These are phyloP conservation scores for Melieria omissa DNA, from an alignment of 2,888 invertebrate genomes.

Conservation along the genomic window DNA sequence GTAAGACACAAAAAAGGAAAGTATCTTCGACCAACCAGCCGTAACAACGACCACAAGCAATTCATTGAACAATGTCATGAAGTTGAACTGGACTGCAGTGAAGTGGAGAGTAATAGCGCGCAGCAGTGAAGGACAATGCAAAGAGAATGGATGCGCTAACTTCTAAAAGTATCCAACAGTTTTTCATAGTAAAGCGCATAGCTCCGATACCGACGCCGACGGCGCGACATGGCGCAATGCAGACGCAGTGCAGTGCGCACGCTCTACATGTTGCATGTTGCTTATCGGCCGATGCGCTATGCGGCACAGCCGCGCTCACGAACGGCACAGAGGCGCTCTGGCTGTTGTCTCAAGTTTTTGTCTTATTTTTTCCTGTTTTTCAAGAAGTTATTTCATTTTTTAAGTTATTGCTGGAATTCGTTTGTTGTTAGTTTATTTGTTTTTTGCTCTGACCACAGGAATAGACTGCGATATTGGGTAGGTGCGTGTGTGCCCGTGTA, in stretches of 20 bases:
- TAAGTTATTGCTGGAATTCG: constrained; percentile 18
- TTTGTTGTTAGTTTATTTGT: constrained; percentile 19
- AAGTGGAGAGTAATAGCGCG: not conserved
- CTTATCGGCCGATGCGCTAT: too few species aligned
- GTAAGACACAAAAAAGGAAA: constrained; percentile 5
- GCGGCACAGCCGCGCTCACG: too few species aligned
- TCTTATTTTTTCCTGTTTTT: constrained; percentile 19
- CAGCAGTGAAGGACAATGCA: not conserved
- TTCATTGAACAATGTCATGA: constrained; percentile 21
- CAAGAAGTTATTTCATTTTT: constrained; percentile 12
- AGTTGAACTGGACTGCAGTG: too few species aligned
- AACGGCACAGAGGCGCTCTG: too few species aligned
- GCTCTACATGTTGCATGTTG: too few species aligned
- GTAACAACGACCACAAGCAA: constrained; percentile 4
- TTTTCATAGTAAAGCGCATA: not conserved
- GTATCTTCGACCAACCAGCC: not conserved
- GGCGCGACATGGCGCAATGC: not conserved
- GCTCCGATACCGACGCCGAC: not conserved
- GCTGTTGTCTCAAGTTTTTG: not conserved
- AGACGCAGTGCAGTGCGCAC: not conserved
- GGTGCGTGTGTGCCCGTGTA: not conserved
- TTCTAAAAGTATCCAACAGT: not conserved
- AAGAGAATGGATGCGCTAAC: not conserved
- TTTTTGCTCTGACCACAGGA: constrained; percentile 1
- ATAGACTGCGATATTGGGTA: not conserved